Evolutionary conservation across 2,888 invertebrate genomes (phyloP).

Genomic region (Ornithoptera alexandrae): DNA sequence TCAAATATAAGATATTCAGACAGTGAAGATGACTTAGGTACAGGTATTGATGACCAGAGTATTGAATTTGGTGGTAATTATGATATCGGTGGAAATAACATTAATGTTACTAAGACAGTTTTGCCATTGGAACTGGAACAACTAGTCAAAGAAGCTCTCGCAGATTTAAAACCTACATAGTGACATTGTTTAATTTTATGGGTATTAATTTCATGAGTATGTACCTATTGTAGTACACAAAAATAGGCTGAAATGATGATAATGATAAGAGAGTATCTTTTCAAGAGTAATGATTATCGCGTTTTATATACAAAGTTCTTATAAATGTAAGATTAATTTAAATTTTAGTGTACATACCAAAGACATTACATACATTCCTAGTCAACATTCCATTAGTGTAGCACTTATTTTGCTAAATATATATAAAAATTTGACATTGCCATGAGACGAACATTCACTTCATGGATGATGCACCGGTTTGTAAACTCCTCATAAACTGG

Average conservation of each 20-base stretch:
- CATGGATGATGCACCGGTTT: too few species aligned
- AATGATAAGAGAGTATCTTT: too few species aligned
- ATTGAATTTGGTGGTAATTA: slow-evolving; percentile 38
- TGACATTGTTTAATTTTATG: slow-evolving; percentile 11
- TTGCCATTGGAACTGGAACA: slow-evolving; percentile 82
- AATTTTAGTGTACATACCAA: slow-evolving; percentile 17
- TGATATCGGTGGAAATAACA: slow-evolving; percentile 40
- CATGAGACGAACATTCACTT: too few species aligned
- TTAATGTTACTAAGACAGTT: slow-evolving; percentile 63
- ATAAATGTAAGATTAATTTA: slow-evolving; percentile 1
- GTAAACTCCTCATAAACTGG: too few species aligned
- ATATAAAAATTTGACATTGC: too few species aligned
- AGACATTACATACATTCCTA: slow-evolving; percentile 21
- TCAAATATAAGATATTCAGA: slow-evolving; percentile 53
- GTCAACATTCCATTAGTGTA: slow-evolving; percentile 19
- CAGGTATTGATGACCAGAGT: slow-evolving; percentile 48
- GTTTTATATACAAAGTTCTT: background rate
- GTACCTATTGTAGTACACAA: background rate
- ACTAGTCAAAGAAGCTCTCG: slow-evolving; percentile 82
- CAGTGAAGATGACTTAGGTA: slow-evolving; percentile 61
- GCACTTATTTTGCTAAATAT: too few species aligned
- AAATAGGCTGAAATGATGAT: slow-evolving; percentile 8
- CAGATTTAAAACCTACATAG: slow-evolving; percentile 84
- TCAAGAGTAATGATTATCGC: too few species aligned
- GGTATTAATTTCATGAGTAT: too few species aligned